phyloP scores from a whole-genome alignment of 2,797 vertebrate species.

The Oophaga sylvatica region DNA sequence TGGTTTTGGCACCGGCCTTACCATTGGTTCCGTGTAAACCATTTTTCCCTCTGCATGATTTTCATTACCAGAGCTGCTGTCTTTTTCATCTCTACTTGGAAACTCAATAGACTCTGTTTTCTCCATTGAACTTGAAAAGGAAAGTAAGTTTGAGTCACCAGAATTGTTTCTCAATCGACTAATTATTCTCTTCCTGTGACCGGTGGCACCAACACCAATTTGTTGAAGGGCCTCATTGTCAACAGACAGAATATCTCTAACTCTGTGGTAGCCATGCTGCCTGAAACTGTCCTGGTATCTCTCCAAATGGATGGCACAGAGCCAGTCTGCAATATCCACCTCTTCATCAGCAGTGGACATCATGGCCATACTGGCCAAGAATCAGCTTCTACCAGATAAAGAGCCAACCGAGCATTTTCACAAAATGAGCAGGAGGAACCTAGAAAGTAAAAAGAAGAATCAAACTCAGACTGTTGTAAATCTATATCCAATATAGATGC shows the following conservation, averaged over 20 bases:
- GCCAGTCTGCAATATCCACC: conserved; percentile 83
- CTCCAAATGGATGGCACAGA: conserved; percentile 89
- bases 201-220: conserved; percentile 88
- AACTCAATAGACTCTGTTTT: background rate
- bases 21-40: conserved; percentile 33
- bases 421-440: background rate
- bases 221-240: conserved; percentile 80
- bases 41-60: conserved; percentile 60
- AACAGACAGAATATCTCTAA: conserved; percentile 78
- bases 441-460: conserved; percentile 21
- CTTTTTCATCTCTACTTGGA: conserved; percentile 43
- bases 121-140: conserved; percentile 46
- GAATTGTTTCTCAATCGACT: conserved; percentile 69
- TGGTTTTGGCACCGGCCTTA: conserved; percentile 89
- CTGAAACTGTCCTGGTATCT: conserved; percentile 85
- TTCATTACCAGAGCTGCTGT: conserved; percentile 50
- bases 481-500: too few relatives aligned
- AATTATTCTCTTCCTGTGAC: conserved; percentile 94
- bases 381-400: conserved; percentile 15
- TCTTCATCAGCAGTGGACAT: conserved; percentile 75
- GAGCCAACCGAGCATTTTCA: conserved; percentile 29
- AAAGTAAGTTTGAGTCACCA: conserved; percentile 48
- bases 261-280: conserved; percentile 80
- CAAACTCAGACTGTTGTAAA: background rate
- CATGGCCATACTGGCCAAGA: conserved; percentile 77